Base-by-base conservation (phyloP, 2,888 invertebrate species). In the Pardosa pseudoannulata region DNA sequence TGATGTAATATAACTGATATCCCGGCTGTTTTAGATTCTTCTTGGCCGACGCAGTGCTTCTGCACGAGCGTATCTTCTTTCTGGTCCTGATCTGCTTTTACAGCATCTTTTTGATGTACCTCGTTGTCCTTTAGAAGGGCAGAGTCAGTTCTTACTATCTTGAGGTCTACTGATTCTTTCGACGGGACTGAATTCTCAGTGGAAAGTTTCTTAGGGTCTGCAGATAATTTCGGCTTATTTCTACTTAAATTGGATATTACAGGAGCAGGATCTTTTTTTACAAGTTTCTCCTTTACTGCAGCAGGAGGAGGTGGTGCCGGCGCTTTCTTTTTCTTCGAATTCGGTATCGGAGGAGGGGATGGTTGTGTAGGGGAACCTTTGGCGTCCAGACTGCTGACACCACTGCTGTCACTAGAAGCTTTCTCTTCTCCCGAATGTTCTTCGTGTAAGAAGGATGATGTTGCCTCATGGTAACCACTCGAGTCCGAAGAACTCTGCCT, bases 391-490 rank as follows among this genome's bases (percentile, higher is more conserved):
- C 86, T 75, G 86, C 79, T 72, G 39, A 83, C 73, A 0, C 88
- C 88, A 7, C 85, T 85, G 65, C 88, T 88, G 70, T 85, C 88
- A 32, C 88, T 88, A 11, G 80, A 74, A 0, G 85, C 83, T 23
- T 85, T 85, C 27, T 85, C 83, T 19, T 71, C 36, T 16, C 41
- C n/a, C 7, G 94, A 94, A 90, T 94, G 94, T 65, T 93, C 73
- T 16, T 94, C 94, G 90, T 94, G 94, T 65, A 93, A 92, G 70
- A 94, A 93, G 3, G 94, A 94, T 78, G 31, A 88, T n/a, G 89
- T 89, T 0, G 94, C 93, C 90, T 95, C 95, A 90, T 95, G 95
- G 90, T 95, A 95, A 0, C 95, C 95, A 80, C 94, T 94, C 89
- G 95, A 95, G 90, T 95, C 95, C 87, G 95, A 95, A 3, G 83